Conservation (phyloP, 1,140 invertebrate genomes). For the Eubasilissa regina region DNA sequence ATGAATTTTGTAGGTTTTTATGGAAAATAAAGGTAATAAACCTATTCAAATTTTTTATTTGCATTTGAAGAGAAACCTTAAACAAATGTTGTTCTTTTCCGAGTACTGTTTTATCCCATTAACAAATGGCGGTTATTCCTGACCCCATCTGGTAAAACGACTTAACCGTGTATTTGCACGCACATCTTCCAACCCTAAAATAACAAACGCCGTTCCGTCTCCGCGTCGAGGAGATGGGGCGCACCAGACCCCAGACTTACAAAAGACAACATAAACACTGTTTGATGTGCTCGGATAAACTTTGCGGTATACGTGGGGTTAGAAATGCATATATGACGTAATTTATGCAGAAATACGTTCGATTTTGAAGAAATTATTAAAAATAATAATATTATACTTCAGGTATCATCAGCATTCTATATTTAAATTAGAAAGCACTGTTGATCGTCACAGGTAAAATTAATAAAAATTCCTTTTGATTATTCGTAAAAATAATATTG, state of each 20-base stretch:
- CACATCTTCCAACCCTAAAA: conserved; percentile 49
- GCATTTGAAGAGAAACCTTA: conserved; percentile 7
- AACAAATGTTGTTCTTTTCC: conserved; percentile 28
- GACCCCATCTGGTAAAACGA: conserved; percentile 36
- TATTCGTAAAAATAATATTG: no score
- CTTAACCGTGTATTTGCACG: conserved; percentile 48
- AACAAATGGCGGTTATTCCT: conserved; percentile 34
- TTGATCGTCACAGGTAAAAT: no score
- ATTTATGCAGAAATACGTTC: neutral
- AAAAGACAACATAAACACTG: conserved; percentile 51
- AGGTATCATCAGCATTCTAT: no score
- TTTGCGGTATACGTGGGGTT: conserved; percentile 14
- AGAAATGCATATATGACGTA: conserved; percentile 23
- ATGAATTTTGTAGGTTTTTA: no score
- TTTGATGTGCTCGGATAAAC: conserved; percentile 46
- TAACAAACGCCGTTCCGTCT: conserved; percentile 18
- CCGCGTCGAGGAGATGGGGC: neutral
- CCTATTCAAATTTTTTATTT: neutral
- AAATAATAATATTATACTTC: no score
- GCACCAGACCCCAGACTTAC: conserved; percentile 16
- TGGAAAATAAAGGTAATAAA: no score
- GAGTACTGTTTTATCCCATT: conserved; percentile 21
- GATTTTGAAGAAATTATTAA: neutral
- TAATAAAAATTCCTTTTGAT: no score
- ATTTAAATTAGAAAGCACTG: no score